Evolutionary conservation across 2,113 vertebrate species (phyloP).

Genomic region (Oceanites oceanicus): DNA sequence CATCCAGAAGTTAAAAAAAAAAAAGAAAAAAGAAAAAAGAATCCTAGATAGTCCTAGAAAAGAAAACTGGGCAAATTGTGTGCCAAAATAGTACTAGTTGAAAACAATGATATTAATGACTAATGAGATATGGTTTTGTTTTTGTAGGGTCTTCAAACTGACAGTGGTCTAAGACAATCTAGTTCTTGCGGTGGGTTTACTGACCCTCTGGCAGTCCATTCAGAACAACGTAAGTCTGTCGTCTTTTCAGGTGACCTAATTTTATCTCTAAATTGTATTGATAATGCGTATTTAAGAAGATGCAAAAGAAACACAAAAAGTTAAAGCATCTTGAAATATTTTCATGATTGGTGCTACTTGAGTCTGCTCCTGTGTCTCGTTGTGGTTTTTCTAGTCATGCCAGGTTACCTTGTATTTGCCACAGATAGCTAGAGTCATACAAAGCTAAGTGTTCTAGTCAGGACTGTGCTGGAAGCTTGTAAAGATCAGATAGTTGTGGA

Average conservation of each 20-base stretch:
- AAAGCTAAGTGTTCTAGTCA: neutral
- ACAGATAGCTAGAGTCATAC: neutral
- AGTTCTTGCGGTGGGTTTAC: conserved; percentile 87
- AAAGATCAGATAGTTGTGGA: neutral
- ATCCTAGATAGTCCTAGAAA: neutral
- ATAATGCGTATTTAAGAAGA: neutral
- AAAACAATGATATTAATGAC: neutral
- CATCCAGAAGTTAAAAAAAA: neutral
- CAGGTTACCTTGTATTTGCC: neutral
- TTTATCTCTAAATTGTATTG: neutral
- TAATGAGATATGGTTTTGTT: neutral
- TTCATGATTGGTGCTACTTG: neutral
- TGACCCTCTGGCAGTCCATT: conserved; percentile 79
- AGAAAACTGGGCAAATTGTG: neutral
- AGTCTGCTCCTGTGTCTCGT: neutral
- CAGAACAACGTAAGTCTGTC: conserved; percentile 81
- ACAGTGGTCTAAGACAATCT: conserved; percentile 79
- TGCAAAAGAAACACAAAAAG: neutral
- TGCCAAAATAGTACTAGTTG: neutral
- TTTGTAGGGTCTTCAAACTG: conserved; percentile 60
- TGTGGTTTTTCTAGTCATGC: neutral
- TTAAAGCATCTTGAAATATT: neutral
- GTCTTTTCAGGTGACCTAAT: neutral
- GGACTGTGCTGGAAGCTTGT: neutral
- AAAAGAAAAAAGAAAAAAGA: neutral